Evolutionary conservation across 2,797 vertebrate species (phyloP), one percentile per base, ranked within the genome.

Genomic region (Chelon labrosus): DNA sequence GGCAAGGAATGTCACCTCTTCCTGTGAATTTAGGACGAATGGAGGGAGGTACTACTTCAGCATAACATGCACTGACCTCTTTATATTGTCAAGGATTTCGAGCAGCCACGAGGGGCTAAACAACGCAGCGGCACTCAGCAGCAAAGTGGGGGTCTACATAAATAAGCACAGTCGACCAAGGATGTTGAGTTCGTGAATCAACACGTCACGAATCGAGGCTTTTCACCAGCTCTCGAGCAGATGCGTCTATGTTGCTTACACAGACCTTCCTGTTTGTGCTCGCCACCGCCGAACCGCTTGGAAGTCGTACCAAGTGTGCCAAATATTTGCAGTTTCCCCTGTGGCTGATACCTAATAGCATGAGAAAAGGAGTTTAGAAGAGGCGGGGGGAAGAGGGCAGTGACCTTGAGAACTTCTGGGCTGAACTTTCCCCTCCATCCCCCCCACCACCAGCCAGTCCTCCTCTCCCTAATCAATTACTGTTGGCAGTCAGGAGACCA

Each of bases 381-480:
- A 1, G 57, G 64, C 75, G 66, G 86, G 83, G 52, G 61, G 80
- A 83, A 79, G 87, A 85, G 91, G 92, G 76, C 85, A 82, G 83
- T 91, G 93, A 94, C 94, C 94, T 94, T 92, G 87, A 85, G 89
- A 92, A 92, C 91, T 93, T 86, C 73, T 80, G 62, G 77, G 82
- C 53, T 93, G 92, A 93, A 93, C 91, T 93, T 91, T 93, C 91
- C 85, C 91, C 89, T 85, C 80, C 55, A 78, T 20, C 37, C 49
- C 66, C 66, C 55, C 52, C 51, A 11, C 75, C 60, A 27, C 76
- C 85, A 81, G 46, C 87, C 75, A 83, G 88, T 70, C 82, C 88
- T 87, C 62, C 73, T 83, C 85, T 92, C 92, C 81, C 92, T 92
- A 94, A 94, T 94, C 93, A 95, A 94, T 95, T 95, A 94, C 86